Evolutionary conservation across 1,140 invertebrate species (phyloP).

Genomic region (Delia radicum): DNA sequence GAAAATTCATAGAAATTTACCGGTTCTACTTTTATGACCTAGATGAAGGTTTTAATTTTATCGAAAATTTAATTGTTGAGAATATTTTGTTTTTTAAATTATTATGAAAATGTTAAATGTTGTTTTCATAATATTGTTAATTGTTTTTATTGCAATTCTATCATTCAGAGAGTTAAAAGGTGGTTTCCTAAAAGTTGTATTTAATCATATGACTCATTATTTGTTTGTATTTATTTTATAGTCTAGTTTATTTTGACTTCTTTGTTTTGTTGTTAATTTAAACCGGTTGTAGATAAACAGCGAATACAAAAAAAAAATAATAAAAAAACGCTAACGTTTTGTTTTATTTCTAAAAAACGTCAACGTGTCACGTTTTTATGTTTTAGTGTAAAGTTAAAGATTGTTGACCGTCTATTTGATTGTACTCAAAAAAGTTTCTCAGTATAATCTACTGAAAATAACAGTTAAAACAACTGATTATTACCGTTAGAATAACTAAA

Average conservation of each 20-base stretch:
- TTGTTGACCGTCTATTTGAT: neutral
- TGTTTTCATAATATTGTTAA: conserved; percentile 15
- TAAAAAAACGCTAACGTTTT: neutral
- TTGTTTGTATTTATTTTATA: neutral
- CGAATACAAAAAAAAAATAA: neutral
- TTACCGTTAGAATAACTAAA: no score
- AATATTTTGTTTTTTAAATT: neutral
- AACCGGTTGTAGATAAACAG: neutral
- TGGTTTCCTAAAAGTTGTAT: conserved; percentile 9
- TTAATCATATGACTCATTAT: conserved; percentile 13
- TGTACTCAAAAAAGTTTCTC: neutral
- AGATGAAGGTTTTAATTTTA: neutral
- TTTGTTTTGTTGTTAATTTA: neutral
- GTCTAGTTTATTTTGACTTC: neutral
- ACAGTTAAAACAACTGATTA: neutral
- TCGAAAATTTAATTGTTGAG: neutral
- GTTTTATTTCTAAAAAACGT: neutral
- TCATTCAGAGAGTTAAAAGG: neutral
- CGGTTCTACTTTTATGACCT: neutral
- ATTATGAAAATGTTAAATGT: neutral
- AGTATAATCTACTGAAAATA: neutral
- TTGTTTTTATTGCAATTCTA: neutral
- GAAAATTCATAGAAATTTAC: neutral
- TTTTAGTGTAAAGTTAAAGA: neutral
- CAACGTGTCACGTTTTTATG: neutral